Percentiles rank a stretch among this genome's conserved stretches.
These are phyloP conservation scores for Teleopsis dalmanni DNA, from an alignment of 1,140 invertebrate species.

Conservation along the genomic window DNA sequence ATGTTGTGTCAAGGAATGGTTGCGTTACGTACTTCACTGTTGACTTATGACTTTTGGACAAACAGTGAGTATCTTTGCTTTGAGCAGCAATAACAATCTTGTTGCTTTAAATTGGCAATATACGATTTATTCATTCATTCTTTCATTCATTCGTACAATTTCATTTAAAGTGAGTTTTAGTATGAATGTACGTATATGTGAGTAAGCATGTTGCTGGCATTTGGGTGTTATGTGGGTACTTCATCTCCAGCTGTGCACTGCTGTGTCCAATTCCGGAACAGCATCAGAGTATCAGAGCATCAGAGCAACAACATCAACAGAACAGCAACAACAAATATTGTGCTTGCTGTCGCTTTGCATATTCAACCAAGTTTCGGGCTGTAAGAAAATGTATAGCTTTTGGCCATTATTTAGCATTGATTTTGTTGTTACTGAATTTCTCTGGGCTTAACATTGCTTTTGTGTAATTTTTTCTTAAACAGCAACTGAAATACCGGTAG, in stretches of 20 bases:
- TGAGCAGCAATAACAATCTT: conserved; percentile 6
- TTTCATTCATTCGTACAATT: not conserved
- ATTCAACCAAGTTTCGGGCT: too few relatives aligned
- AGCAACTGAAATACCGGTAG: conserved; percentile 29
- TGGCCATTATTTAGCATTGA: too few relatives aligned
- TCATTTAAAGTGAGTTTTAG: not conserved
- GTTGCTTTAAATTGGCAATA: conserved; percentile 12
- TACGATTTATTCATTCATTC: conserved; percentile 11
- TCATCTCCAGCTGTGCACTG: conserved; percentile 9
- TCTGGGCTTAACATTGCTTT: too few relatives aligned
- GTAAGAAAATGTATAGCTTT: too few relatives aligned
- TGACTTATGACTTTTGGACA: conserved; percentile 4
- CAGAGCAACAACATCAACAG: too few relatives aligned
- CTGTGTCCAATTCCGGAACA: not conserved
- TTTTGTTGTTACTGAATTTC: not conserved
- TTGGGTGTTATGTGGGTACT: not conserved
- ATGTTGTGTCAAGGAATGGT: not conserved
- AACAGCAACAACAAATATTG: too few relatives aligned
- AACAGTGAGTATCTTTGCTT: not conserved
- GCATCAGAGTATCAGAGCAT: too few relatives aligned
- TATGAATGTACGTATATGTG: not conserved
- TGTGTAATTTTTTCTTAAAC: not conserved
- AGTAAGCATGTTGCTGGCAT: not conserved
- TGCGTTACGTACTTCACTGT: conserved; percentile 1
- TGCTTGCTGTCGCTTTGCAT: too few relatives aligned